These are phyloP conservation scores for Globia sparganii DNA, from an alignment of 2,888 invertebrate species.

Conservation along the genomic window DNA sequence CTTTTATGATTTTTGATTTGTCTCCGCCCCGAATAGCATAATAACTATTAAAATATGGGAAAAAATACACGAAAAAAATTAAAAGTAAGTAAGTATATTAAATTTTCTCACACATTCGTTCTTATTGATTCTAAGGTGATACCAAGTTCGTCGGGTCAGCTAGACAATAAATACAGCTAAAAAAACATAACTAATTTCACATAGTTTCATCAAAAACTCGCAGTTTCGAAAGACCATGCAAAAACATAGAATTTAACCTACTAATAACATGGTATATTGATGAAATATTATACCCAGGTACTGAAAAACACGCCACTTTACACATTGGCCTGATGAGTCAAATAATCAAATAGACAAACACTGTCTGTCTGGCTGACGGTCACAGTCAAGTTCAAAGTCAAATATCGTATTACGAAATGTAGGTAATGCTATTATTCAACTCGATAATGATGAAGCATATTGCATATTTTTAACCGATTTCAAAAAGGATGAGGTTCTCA, in stretches of 20 bases:
- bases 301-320: conserved; percentile 45
- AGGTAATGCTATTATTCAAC: conserved; percentile 1
- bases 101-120: no score
- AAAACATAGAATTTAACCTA: conserved; percentile 5
- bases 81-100: no score
- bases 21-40: no score
- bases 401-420: conserved; percentile 36
- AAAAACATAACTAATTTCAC: no score
- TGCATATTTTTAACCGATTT: no score
- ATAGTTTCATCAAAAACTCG: not conserved
- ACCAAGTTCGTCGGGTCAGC: no score
- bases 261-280: not conserved
- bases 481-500: no score
- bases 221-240: not conserved
- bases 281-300: conserved; percentile 19
- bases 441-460: not conserved
- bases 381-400: conserved; percentile 67
- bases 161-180: no score
- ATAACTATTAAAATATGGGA: no score
- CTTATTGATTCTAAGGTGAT: no score
- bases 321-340: conserved; percentile 42
- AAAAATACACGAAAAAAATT: no score
- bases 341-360: conserved; percentile 36
- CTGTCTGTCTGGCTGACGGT: conserved; percentile 33
- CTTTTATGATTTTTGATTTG: no score